Base-by-base conservation (phyloP, 2,888 invertebrate species). In the Dysmachus trigonus region DNA sequence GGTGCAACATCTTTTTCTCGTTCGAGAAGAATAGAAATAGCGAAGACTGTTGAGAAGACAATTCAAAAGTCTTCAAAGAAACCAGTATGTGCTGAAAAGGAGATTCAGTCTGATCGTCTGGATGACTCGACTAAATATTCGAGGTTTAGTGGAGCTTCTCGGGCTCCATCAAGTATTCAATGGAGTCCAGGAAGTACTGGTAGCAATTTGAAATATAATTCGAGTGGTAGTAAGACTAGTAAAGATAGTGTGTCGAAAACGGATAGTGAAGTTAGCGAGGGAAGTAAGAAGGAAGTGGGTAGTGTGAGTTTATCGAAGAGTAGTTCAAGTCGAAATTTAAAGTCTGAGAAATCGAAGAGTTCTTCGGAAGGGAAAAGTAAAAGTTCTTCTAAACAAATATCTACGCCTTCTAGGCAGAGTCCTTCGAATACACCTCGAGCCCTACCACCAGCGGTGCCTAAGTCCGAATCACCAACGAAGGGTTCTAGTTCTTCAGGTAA, bases 1-100 rank as follows among this genome's bases (percentile, higher is more conserved):
- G 90, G 90, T 35, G 72, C 83, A n/a, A 94, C 95, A 0, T 94
- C 95, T 0, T 95, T 95, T 88, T 92, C 95, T 10, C 93, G 96
- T 88, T 94, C 94, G 31, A 94, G 95, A 88, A 93, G 96, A 90
- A 94, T 95, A 0, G 96, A 96, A 88, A 93, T 95, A 89, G 95
- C 96, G 6, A 95, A 95, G 90, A 94, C 95, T 3, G 93, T 95
- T 79, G 95, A 96, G 91, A 95, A 95, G 91, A 94, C 94, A 84
- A 92, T 95, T n/a, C 93, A 93, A 13, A 92, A 95, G 71, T 92
- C 94, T 1, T 94, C 93, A 87, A 93, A 91, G 86, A 93, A 92
- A 88, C 93, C 93, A 0, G 93, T 93, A 89, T 95, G 93, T 92
- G 90, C 93, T n/a, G 95, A 96, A 89, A 95, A 95, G 90, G 95